Evolutionary conservation across 2,797 vertebrate species (phyloP).

Genomic region (Podargus strigoides): DNA sequence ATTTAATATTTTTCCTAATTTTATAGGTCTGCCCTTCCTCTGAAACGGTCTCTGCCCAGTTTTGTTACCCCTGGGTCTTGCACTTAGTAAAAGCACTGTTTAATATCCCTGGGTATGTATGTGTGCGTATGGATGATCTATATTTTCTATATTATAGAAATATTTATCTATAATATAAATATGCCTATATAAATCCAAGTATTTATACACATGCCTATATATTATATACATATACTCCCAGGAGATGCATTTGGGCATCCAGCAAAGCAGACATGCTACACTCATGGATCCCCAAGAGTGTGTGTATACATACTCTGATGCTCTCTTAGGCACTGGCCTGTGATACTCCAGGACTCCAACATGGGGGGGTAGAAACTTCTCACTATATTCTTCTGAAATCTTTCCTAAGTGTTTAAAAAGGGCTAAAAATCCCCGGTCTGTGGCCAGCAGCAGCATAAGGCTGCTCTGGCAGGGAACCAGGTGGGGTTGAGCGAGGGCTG

Average conservation of each 20-base stretch:
- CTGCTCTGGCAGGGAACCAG: neutral
- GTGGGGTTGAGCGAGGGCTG: neutral
- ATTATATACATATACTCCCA: neutral
- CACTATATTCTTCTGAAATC: neutral
- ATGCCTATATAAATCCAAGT: too few species aligned
- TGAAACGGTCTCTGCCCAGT: neutral
- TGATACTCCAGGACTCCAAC: neutral
- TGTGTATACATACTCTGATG: too few species aligned
- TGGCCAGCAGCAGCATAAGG: neutral
- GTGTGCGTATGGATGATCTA: neutral
- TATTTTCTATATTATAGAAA: neutral
- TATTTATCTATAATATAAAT: neutral
- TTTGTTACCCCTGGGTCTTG: neutral
- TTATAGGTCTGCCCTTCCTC: neutral
- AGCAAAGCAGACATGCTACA: neutral
- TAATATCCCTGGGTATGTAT: neutral
- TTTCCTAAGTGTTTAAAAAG: neutral
- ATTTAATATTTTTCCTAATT: neutral
- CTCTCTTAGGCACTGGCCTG: accelerated
- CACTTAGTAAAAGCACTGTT: neutral
- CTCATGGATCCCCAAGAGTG: neutral
- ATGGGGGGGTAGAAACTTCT: neutral
- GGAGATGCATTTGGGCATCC: neutral
- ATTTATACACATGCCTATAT: neutral
- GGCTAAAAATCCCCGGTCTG: neutral